A percentile compares a stretch with the other conserved stretches of the same genome.
Conservation (phyloP, 2,888 invertebrate species). For the Lasioglossum pauxillum region DNA sequence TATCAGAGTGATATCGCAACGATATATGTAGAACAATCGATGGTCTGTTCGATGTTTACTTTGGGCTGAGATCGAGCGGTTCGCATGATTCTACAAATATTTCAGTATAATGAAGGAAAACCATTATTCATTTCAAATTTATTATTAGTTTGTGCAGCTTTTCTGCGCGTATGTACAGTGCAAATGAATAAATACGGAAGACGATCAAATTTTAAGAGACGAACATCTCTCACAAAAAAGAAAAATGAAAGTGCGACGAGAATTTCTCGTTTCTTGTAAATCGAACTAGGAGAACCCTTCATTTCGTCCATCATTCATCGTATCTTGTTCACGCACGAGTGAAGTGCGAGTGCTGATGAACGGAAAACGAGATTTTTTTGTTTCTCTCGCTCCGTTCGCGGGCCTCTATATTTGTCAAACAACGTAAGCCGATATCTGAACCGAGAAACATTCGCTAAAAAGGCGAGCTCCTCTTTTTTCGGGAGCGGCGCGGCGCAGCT, state of each 20-base stretch:
- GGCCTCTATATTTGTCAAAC: conserved; percentile 1
- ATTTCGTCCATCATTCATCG: background rate
- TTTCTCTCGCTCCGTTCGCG: background rate
- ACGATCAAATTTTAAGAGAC: too few species aligned
- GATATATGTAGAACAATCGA: background rate
- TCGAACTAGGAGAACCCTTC: background rate
- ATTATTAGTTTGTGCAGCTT: too few species aligned
- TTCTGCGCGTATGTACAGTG: too few species aligned
- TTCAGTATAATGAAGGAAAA: background rate
- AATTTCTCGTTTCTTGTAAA: background rate
- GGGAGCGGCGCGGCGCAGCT: too few species aligned
- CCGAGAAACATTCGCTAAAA: conserved; percentile 8
- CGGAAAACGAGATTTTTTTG: background rate
- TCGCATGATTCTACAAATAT: background rate
- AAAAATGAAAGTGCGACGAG: too few species aligned
- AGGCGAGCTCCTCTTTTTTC: background rate
- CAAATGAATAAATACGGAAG: background rate
- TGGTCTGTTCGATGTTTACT: background rate
- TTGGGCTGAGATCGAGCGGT: background rate
- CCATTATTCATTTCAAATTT: too few species aligned
- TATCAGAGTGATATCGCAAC: background rate
- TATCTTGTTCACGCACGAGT: background rate
- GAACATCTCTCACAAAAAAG: background rate
- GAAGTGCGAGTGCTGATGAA: background rate
- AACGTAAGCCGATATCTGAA: conserved; percentile 6